phyloP scores from a whole-genome alignment of 2,113 vertebrate species.

The Bettongia penicillata region DNA sequence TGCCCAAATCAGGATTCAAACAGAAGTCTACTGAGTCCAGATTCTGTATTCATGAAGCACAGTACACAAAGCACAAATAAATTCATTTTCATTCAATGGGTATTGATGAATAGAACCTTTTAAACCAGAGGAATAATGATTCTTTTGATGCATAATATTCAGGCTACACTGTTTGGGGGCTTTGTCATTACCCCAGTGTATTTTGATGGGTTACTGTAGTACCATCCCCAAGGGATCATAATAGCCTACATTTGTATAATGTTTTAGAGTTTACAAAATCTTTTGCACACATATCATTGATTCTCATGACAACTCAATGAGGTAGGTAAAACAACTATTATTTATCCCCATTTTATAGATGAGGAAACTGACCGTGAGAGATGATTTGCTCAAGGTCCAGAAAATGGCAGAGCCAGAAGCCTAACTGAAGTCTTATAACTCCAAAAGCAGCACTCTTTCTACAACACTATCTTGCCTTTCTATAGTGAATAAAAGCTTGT shows the following conservation, averaged over 20 bases:
- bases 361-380: neutral
- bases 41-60: neutral
- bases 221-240: neutral
- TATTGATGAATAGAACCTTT: neutral
- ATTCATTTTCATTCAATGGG: neutral
- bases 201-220: neutral
- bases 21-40: neutral
- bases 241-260: neutral
- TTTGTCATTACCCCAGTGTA: neutral
- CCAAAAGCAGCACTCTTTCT: neutral
- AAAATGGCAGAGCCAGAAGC: neutral
- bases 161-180: neutral
- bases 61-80: neutral
- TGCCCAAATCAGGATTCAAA: neutral
- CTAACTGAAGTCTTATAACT: neutral
- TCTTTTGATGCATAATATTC: slow-evolving; percentile 6
- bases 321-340: neutral
- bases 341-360: slow-evolving; percentile 1
- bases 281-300: neutral
- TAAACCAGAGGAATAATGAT: neutral
- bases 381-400: neutral
- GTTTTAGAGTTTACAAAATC: neutral
- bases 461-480: neutral
- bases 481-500: neutral
- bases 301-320: neutral